These are phyloP conservation scores for Stegodyphus mimosarum DNA, from an alignment of 1,140 invertebrate species.

Conservation along the genomic window DNA sequence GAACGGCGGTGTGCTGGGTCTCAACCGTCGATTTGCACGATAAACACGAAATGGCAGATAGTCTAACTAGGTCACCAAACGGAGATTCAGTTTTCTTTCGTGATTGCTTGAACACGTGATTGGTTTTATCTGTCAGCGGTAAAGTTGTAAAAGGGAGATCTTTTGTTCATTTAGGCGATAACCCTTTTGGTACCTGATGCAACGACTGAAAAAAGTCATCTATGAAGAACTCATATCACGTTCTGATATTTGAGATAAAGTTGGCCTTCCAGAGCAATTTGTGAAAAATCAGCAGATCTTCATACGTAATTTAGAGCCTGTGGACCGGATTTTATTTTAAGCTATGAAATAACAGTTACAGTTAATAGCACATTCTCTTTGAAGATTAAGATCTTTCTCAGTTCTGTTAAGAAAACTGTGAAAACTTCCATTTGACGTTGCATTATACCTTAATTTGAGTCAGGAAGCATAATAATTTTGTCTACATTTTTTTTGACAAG, in stretches of 20 bases:
- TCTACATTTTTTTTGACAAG: no score
- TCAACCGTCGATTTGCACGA: neutral
- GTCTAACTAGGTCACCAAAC: neutral
- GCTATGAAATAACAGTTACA: neutral
- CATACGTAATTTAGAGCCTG: neutral
- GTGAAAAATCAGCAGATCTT: neutral
- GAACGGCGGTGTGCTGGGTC: neutral
- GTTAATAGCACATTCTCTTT: neutral
- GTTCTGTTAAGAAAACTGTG: no score
- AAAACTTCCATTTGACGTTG: no score
- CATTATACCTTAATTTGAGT: no score
- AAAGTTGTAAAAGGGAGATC: neutral
- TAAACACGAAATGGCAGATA: neutral
- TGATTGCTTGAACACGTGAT: neutral
- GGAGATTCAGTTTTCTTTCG: no score
- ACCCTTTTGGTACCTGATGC: neutral
- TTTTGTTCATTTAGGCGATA: neutral
- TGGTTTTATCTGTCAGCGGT: neutral
- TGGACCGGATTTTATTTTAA: neutral
- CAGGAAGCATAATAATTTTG: no score
- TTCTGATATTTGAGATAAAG: neutral
- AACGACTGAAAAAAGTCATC: neutral
- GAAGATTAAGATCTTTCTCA: neutral
- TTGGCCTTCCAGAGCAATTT: neutral
- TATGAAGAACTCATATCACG: neutral